Conservation (phyloP, 2,797 vertebrate genomes). For the Myripristis jacobus region DNA sequence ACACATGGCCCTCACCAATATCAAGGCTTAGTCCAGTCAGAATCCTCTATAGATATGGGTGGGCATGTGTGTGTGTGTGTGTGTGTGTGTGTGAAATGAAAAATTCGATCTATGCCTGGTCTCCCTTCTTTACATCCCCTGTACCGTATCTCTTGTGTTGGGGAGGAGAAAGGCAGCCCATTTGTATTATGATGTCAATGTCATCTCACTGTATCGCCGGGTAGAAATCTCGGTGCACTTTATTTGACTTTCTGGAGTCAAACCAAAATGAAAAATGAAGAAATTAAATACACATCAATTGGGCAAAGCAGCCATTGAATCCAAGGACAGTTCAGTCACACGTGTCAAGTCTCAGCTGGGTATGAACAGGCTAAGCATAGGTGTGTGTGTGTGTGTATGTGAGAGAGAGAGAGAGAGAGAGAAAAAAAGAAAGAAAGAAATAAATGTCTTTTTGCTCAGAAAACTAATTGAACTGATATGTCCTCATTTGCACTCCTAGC, state of each 20-base stretch:
- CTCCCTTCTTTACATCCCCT: not conserved
- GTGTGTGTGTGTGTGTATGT: not conserved
- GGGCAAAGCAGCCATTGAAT: not conserved
- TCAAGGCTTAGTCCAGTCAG: not conserved
- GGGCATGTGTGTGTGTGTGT: not conserved
- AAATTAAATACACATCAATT: not conserved
- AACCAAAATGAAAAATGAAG: not conserved
- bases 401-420: not conserved
- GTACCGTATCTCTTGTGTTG: not conserved
- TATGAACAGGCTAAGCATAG: not conserved
- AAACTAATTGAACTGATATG: no score
- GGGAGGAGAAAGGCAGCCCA: not conserved
- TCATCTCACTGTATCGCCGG: not conserved
- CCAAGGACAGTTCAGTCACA: slow-evolving; percentile 7
- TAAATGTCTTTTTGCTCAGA: no score
- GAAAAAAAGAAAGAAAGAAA: not conserved
- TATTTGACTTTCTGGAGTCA: slow-evolving; percentile 4
- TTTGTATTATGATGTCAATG: slow-evolving; percentile 18
- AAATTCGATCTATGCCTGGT: not conserved
- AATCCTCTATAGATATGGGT: not conserved
- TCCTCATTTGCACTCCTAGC: no score
- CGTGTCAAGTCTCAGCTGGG: not conserved
- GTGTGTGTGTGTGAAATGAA: slow-evolving; percentile 1
- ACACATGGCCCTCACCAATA: no score
- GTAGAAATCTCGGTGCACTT: not conserved